Conservation (phyloP, 2,113 vertebrate genomes). For the Sapajus apella region DNA sequence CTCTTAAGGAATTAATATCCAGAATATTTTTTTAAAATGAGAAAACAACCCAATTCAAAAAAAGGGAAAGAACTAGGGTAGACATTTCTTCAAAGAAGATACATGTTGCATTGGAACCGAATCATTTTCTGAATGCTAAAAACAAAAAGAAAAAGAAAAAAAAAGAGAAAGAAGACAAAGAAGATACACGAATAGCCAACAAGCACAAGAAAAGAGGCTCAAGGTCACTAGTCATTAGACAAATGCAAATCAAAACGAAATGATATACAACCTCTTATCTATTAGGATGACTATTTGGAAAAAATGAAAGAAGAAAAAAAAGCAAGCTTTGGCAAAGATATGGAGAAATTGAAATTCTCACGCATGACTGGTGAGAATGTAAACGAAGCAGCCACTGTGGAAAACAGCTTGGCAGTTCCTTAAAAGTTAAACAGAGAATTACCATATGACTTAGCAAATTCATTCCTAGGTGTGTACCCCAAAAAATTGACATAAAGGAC, state of each 20-base stretch:
- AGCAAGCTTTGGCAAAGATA: background rate
- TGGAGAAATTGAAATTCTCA: background rate
- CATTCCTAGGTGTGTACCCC: background rate
- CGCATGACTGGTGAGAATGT: background rate
- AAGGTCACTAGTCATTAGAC: background rate
- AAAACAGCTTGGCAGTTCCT: background rate
- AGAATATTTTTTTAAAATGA: background rate
- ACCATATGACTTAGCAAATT: background rate
- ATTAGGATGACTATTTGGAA: background rate
- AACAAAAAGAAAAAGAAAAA: too few species aligned
- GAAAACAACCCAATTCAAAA: background rate
- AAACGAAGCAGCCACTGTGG: background rate
- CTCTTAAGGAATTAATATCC: background rate
- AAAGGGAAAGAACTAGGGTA: background rate
- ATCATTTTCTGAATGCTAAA: too few species aligned
- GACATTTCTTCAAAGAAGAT: background rate
- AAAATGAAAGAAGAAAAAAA: background rate
- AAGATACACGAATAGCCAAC: background rate
- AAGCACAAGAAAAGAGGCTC: background rate
- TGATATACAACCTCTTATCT: background rate
- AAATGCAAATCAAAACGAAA: background rate
- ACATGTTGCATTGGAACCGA: background rate
- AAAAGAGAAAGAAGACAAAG: background rate
- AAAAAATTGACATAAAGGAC: background rate
- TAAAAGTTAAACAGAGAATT: background rate